phyloP scores from a whole-genome alignment of 2,113 vertebrate genomes.

The Mormyrus iriodes region DNA sequence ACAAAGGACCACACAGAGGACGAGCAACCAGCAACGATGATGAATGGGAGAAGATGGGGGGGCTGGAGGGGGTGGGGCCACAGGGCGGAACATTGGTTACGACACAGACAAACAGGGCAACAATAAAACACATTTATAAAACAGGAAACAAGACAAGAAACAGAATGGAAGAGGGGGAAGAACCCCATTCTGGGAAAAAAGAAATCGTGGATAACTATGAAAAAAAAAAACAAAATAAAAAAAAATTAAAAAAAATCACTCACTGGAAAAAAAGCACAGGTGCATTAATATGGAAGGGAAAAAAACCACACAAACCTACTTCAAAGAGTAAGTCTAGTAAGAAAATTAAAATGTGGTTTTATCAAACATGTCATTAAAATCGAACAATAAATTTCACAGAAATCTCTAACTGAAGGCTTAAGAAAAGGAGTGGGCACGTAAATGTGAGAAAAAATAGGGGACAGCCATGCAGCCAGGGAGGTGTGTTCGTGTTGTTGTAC shows the following conservation, averaged over 20 bases:
- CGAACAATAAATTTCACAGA: constrained; percentile 27
- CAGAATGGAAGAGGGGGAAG: constrained; percentile 18
- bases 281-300: not conserved
- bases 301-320: not conserved
- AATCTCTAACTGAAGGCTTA: constrained; percentile 28
- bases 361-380: constrained; percentile 32
- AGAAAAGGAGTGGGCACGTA: not conserved
- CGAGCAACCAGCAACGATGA: constrained; percentile 26
- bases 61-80: too few relatives aligned
- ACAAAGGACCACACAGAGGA: constrained; percentile 27
- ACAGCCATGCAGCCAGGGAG: constrained; percentile 54
- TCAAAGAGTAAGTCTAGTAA: constrained; percentile 17
- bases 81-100: not conserved
- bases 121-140: not conserved
- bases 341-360: constrained; percentile 23
- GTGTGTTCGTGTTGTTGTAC: constrained; percentile 13
- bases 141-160: constrained; percentile 21
- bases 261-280: not conserved
- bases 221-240: not conserved
- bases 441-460: constrained; percentile 18
- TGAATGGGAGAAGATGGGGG: constrained; percentile 19
- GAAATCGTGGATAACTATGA: not conserved
- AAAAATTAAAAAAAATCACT: not conserved
- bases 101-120: not conserved
- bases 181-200: not conserved